Conservation (phyloP, 2,888 invertebrate species). For the Polydrusus tereticollis region DNA sequence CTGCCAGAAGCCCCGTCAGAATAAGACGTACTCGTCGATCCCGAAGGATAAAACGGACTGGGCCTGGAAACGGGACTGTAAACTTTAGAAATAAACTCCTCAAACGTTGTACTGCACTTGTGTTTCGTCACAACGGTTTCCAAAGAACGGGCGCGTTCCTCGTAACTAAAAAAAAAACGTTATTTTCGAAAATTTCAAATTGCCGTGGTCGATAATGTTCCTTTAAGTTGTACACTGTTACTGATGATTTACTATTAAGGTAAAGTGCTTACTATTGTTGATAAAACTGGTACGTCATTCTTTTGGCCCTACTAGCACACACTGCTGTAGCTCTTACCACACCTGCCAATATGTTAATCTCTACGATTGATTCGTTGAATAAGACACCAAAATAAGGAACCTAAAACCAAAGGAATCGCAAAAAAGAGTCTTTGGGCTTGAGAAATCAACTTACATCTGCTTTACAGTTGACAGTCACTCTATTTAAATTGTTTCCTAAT, state of each 20-base stretch:
- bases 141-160: conserved; percentile 88
- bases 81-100: conserved; percentile 84
- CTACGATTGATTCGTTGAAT: conserved; percentile 91
- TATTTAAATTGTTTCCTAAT: conserved; percentile 84
- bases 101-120: conserved; percentile 90
- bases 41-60: conserved; percentile 65
- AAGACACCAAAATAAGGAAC: conserved; percentile 96
- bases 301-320: conserved; percentile 91
- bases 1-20: conserved; percentile 60
- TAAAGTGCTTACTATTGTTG: conserved; percentile 89
- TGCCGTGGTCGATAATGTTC: no score
- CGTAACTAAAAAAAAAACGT: conserved; percentile 75
- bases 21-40: conserved; percentile 55
- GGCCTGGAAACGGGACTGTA: conserved; percentile 73
- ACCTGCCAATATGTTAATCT: conserved; percentile 81
- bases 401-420: conserved; percentile 68
- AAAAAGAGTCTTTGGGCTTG: not conserved
- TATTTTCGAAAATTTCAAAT: not conserved
- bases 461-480: conserved; percentile 90
- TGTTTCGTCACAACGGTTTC: conserved; percentile 88
- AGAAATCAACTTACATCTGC: conserved; percentile 75
- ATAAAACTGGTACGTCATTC: conserved; percentile 89
- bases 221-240: not conserved
- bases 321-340: conserved; percentile 91
- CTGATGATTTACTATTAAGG: no score